Conservation (phyloP, 1,140 invertebrate genomes). For the Drosophila mauritiana region DNA sequence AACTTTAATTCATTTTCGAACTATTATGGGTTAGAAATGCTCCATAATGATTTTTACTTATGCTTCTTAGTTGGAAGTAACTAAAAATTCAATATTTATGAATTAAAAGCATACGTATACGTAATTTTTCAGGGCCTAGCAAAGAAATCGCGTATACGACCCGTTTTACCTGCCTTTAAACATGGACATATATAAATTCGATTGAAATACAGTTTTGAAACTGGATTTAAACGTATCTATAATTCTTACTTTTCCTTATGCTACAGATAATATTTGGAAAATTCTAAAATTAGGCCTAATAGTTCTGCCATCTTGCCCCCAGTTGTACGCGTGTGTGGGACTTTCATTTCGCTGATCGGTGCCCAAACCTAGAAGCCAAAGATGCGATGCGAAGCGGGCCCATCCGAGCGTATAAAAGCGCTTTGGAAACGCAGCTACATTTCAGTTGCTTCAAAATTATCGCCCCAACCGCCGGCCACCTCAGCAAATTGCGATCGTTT, state of each 20-base stretch:
- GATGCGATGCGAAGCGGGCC: constrained; percentile 34
- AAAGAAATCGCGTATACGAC: neutral
- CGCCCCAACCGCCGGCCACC: constrained; percentile 30
- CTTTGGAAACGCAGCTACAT: constrained; percentile 49
- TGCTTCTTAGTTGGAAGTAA: too few species aligned
- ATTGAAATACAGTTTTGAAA: neutral
- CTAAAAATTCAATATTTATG: too few species aligned
- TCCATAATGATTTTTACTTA: too few species aligned
- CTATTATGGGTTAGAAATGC: neutral
- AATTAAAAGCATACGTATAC: neutral
- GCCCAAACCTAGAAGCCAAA: constrained; percentile 51
- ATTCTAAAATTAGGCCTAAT: neutral
- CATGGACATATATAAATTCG: too few species aligned
- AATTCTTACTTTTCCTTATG: neutral
- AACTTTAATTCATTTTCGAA: neutral
- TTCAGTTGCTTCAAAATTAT: constrained; percentile 77
- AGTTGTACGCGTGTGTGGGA: constrained; percentile 32
- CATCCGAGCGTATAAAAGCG: constrained; percentile 71
- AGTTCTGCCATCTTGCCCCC: neutral
- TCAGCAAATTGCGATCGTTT: constrained; percentile 11
- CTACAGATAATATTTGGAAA: neutral
- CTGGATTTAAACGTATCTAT: neutral
- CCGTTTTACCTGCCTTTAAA: neutral
- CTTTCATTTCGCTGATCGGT: constrained; percentile 58
- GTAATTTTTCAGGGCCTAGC: neutral